Base-by-base conservation (phyloP, 2,888 invertebrate genomes). In the Octonoba sinensis region DNA sequence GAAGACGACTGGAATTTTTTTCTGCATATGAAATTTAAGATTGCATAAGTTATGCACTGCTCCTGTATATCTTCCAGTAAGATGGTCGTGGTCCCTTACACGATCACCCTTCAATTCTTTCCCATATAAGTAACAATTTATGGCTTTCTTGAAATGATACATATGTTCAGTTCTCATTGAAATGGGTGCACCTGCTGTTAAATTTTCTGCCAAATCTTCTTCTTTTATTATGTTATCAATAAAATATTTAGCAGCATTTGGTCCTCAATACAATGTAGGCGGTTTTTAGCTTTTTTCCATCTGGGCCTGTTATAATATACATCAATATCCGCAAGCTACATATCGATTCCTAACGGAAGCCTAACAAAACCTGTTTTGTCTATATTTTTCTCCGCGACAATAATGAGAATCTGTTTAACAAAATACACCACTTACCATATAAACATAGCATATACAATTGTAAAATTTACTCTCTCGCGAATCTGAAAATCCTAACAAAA, bases 1-100 rank as follows among this genome's bases (percentile, higher is more conserved):
- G 51, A 51, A 51, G 8, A 51, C 11, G 18, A n/a, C 11, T 51
- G 62, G 62, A 11, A 62, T 18, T 13, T 24, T 27, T 36, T 44
- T 44, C 4, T 16, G 51, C 0, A 56, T 1, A 3, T 22, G 20
- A 36, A 20, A 69, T 16, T 51, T 20, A 3, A 73, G 15, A 27
- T 73, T 73, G 49, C 73, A 73, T 2, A 13, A 1, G 16, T 27
- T 46, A 51, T 73, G 73, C 6, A 60, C 20, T 12, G 65, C 65
- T 13, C 73, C 62, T 27, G 64, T 15, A 18, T 56, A 56, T 24
- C 24, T 4, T 1, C 73, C 73, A 3, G 51, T 51, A 51, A 51
- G 15, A 18, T 51, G 51, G 18, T 18, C 15, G 18, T 18, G 27
- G 4, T 27, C 27, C 2, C 27, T 2, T 3, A 51, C 56, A 18